Evolutionary conservation across 2,113 vertebrate species (phyloP).

Genomic region (Gnathochromis pfefferi): DNA sequence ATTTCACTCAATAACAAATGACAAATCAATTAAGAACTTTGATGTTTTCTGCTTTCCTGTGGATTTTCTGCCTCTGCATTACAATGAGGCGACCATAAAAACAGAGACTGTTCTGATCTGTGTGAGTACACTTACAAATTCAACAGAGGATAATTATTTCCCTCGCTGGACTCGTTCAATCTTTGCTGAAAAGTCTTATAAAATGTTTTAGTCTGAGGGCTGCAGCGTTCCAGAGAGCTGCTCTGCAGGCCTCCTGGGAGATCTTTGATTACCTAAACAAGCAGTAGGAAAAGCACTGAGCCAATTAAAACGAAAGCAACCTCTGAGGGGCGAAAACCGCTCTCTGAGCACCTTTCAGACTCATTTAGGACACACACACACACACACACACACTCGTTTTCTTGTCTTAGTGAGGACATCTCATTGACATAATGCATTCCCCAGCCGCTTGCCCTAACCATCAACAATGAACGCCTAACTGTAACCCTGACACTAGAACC

Average conservation of each 20-base stretch:
- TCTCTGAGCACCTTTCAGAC: neutral
- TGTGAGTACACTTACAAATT: neutral
- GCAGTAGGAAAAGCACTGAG: neutral
- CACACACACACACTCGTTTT: neutral
- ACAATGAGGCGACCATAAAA: neutral
- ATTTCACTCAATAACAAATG: neutral
- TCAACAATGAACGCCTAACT: too few species aligned
- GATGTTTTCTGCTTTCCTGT: neutral
- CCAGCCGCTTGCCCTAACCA: too few species aligned
- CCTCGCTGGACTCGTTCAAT: neutral
- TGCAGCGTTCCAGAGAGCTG: neutral
- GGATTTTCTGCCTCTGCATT: neutral
- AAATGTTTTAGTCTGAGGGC: neutral
- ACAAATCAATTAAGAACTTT: neutral
- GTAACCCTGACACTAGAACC: too few species aligned
- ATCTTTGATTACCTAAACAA: neutral
- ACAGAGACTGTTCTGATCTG: neutral
- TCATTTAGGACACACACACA: neutral
- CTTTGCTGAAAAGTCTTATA: neutral
- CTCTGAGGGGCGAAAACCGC: neutral
- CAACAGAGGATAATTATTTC: neutral
- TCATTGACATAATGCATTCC: neutral
- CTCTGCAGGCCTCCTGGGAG: neutral
- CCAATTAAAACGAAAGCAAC: neutral
- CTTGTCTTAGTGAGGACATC: neutral